These are phyloP conservation scores for Parambassis ranga DNA, from an alignment of 2,797 vertebrate genomes.

Conservation along the genomic window DNA sequence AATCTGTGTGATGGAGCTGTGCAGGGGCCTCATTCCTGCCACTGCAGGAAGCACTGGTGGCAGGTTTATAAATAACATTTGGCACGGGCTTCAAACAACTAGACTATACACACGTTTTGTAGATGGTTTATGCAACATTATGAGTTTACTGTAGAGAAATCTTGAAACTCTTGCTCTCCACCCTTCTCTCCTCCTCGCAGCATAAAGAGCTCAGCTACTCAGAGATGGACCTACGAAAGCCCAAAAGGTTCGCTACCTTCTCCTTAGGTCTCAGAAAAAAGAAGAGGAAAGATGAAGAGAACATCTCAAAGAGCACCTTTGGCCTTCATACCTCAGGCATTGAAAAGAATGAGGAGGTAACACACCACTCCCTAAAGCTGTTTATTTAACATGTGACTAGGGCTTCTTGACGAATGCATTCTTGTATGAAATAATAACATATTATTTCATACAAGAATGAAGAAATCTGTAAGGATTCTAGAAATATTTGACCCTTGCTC, in stretches of 20 bases:
- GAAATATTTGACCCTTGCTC: too few relatives aligned
- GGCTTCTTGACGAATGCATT: too few relatives aligned
- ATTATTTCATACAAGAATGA: too few relatives aligned
- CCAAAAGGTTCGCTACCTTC: conserved; percentile 57
- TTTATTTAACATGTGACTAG: too few relatives aligned
- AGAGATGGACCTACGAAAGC: conserved; percentile 65
- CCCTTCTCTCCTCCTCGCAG: conserved; percentile 21
- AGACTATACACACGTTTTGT: too few relatives aligned
- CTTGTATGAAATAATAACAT: too few relatives aligned
- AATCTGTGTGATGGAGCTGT: background rate
- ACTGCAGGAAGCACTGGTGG: background rate
- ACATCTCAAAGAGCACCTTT: conserved; percentile 55
- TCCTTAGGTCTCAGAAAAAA: conserved; percentile 59
- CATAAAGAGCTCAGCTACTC: conserved; percentile 65
- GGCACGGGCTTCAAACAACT: background rate
- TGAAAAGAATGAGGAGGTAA: conserved; percentile 35
- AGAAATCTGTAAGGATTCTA: too few relatives aligned
- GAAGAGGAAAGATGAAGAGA: conserved; percentile 46
- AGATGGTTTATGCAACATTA: too few relatives aligned
- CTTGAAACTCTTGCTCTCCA: background rate
- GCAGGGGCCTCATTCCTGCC: conserved; percentile 16
- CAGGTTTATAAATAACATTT: background rate
- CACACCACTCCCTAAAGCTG: too few relatives aligned
- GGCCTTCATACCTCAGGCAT: conserved; percentile 22
- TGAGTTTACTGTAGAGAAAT: too few relatives aligned